Percentiles rank a stretch among this genome's conserved stretches.
Conservation (phyloP, 2,888 invertebrate genomes). For the Netelia melanura region DNA sequence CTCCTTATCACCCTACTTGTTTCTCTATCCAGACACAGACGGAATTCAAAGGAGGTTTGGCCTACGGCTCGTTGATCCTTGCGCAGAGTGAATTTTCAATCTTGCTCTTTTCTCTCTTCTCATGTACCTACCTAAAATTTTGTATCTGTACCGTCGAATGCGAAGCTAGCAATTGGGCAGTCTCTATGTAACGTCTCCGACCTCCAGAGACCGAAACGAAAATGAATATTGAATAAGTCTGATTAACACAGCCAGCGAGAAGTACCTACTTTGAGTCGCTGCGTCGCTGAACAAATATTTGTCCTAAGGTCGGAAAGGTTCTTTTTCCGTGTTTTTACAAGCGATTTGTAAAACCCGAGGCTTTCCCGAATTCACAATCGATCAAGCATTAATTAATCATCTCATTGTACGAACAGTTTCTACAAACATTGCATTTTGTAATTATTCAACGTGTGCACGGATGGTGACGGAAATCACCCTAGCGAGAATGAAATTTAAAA, state of each 20-base stretch:
- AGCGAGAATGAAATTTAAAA: background rate
- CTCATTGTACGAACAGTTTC: background rate
- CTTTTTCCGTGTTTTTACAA: background rate
- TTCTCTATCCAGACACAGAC: background rate
- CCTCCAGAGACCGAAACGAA: too few relatives aligned
- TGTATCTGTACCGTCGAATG: too few relatives aligned
- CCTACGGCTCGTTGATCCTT: background rate
- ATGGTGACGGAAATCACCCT: background rate
- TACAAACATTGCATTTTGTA: background rate
- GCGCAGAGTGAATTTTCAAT: constrained; percentile 17
- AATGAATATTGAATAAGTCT: constrained; percentile 39
- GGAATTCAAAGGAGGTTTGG: background rate
- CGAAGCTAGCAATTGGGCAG: too few relatives aligned
- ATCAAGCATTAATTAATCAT: background rate
- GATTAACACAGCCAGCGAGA: constrained; percentile 35
- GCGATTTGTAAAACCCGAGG: background rate
- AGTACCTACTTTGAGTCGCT: background rate
- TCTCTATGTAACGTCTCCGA: background rate
- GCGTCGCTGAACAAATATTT: constrained; percentile 6
- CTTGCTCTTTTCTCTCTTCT: background rate
- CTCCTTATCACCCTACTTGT: background rate
- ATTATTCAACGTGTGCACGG: background rate
- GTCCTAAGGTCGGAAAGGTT: background rate
- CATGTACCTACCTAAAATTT: too few relatives aligned
- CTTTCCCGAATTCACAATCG: background rate